phyloP scores from a whole-genome alignment of 1,140 invertebrate genomes.

The Papilio helenus region DNA sequence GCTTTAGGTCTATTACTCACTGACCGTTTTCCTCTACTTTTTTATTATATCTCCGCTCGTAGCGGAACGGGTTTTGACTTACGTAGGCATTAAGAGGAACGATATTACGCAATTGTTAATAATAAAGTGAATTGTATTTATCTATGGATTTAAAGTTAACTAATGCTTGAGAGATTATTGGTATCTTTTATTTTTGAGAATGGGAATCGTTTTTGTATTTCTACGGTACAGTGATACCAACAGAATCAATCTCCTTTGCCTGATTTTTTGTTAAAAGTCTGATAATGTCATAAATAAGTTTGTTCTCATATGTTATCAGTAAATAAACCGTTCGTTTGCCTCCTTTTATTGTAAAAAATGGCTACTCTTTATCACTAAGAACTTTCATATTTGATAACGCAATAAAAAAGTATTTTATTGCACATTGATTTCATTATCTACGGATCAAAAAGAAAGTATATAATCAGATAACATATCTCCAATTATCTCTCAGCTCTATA shows the following conservation, averaged over 20 bases:
- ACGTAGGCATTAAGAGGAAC: constrained; percentile 31
- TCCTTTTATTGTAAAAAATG: not conserved
- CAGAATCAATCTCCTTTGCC: too few species aligned
- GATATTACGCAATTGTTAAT: constrained; percentile 39
- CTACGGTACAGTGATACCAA: too few species aligned
- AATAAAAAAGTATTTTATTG: not conserved
- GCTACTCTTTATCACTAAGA: not conserved
- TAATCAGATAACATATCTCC: constrained; percentile 25
- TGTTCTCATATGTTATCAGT: too few species aligned
- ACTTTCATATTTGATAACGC: constrained; percentile 37
- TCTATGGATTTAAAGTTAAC: not conserved
- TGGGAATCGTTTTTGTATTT: too few species aligned
- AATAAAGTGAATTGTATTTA: constrained; percentile 2
- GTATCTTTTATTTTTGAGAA: too few species aligned
- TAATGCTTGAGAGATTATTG: not conserved
- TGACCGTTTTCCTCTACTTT: constrained; percentile 49
- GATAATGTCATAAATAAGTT: too few species aligned
- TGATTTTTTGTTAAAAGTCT: too few species aligned
- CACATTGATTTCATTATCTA: not conserved
- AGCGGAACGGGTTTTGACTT: constrained; percentile 47
- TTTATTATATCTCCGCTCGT: constrained; percentile 27
- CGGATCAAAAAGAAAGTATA: constrained; percentile 31
- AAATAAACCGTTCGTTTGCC: too few species aligned
- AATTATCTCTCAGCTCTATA: constrained; percentile 7
- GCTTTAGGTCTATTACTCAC: constrained; percentile 48